Evolutionary conservation across 2,888 invertebrate species (phyloP), one percentile per base, ranked within the genome.

Genomic region (Polia nebulosa): DNA sequence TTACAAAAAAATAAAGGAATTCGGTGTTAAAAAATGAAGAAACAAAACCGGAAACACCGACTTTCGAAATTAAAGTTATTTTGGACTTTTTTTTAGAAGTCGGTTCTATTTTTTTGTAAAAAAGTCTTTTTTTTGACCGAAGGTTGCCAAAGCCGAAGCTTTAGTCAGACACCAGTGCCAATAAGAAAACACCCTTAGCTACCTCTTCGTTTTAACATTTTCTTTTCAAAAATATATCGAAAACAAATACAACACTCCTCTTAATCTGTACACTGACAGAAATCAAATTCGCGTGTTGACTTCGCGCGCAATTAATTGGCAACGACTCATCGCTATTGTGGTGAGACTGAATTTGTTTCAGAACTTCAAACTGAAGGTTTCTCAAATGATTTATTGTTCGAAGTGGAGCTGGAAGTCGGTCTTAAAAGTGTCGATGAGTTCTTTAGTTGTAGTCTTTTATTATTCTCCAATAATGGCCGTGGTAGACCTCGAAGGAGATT

Each of bases 301-400:
- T 82, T 63, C 65, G 36, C 73, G 61, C 71, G 66, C 70, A 72
- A 83, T 82, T 83, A 83, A 83, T 83, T 82, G 79, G 60, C 67
- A 57, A 51, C 66, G 71, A 65, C 69, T 77, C 81, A 72, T 80
- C 78, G 70, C 59, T 34, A 82, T 77, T 84, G 73, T 80, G 68
- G 49, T 9, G 27, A 68, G 63, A 80, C 71, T 72, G 67, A 83
- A 72, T 76, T 82, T 76, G 62, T 72, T 76, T 72, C 57, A 68
- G 34, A 65, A 72, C 57, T 65, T 58, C 22, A 61, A 59, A 52
- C 67, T 55, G 29, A 47, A 55, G 67, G 41, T 39, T 70, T 67
- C 51, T 52, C 32, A 60, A 76, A 80, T 79, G 68, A 76, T 79
- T 80, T 76, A 80, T 62, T 76, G 56, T 60, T 47, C 3, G 9